Evolutionary conservation across 1,140 invertebrate species (phyloP), one percentile per base, ranked within the genome.

Genomic region (Saccostrea echinata): DNA sequence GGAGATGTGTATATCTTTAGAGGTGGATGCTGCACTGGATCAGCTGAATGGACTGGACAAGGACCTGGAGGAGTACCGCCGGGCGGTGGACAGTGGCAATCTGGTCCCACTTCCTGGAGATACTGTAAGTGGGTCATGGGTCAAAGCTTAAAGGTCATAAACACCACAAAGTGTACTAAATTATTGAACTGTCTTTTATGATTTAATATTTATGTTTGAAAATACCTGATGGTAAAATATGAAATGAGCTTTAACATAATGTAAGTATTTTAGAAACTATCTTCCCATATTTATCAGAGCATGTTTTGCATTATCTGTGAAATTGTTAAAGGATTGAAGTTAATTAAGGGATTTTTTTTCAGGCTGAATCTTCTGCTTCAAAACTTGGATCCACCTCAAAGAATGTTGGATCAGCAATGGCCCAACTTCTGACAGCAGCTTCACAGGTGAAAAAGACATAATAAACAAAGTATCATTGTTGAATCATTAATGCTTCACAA

Each of bases 81-180:
- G 96, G 88, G 97, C 97, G 0, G 97, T 97, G 0, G 94, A 97
- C 8, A 96, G 96, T 0, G 96, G 97, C 3, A 96, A 96, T 61
- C 94, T 99, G 24, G 95, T 96, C 90, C 97, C 98, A 0, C 94
- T 99, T 57, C 98, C 98, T 0, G 98, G 97, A 64, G 98, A 99
- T 94, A 98, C 97, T 8, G 96, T 96, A 90, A 95, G 95, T 43
- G 9, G 43, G 43, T 91, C 8, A 18, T 24, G 35, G 68, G 30
- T 27, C 27, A 76, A 71, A 30, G 64, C 24, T 71, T 24, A 30
- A 8, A 30, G 64, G 64, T 71, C 64, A 30, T 35, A 3, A 30
- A 13, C 11, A 16, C 11, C 24, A 33, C 11, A 27, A 76, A 33
- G 33, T 3, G 68, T 33, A 13, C 24, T 76, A 3, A 30, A 33